Evolutionary conservation across 2,888 invertebrate genomes (phyloP), one percentile per base, ranked within the genome.

Genomic region (Pristionchus fissidentatus): DNA sequence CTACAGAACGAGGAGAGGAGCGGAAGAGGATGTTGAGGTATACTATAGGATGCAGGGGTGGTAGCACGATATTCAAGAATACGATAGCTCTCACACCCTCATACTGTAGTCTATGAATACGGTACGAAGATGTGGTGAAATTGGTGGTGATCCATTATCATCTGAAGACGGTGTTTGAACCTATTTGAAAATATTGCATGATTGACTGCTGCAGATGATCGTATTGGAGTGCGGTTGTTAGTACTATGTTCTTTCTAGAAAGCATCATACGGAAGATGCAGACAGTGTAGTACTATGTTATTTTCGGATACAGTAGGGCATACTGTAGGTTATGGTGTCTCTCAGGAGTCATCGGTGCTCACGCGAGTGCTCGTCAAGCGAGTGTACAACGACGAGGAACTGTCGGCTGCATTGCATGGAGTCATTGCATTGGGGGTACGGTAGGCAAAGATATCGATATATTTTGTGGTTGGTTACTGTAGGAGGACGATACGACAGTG

Each of bases 311-410:
- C n/a, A n/a, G n/a, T n/a, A n/a, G n/a, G n/a, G n/a, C n/a, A n/a
- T n/a, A n/a, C n/a, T n/a, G n/a, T n/a, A n/a, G n/a, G n/a, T n/a
- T n/a, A 41, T 19, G 38, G 38, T 38, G 38, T 26, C 52, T 29
- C 8, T 29, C 49, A 82, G 66, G 82, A 49, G 38, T 8, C 22
- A 7, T 10, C 66, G 32, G 35, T 82, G 66, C 66, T 82, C 22
- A 35, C 46, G 13, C 82, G 82, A 19, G 82, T 82, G 49, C 29
- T 62, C 49, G 49, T 82, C 66, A 46, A 49, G 82, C 43, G 35
- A n/a, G 82, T 82, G 41, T 62, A 46, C 82, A 55, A 55, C 26
- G 49, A 82, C 46, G 82, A 62, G n/a, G 82, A 82, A 4, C 82
- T 82, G 35, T 5, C 55, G 66, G 32, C 19, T 13, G 49, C 82